A percentile compares a stretch with the other conserved stretches of the same genome.
These are phyloP conservation scores for Colletes gigas DNA, from an alignment of 1,140 invertebrate genomes.

Conservation along the genomic window DNA sequence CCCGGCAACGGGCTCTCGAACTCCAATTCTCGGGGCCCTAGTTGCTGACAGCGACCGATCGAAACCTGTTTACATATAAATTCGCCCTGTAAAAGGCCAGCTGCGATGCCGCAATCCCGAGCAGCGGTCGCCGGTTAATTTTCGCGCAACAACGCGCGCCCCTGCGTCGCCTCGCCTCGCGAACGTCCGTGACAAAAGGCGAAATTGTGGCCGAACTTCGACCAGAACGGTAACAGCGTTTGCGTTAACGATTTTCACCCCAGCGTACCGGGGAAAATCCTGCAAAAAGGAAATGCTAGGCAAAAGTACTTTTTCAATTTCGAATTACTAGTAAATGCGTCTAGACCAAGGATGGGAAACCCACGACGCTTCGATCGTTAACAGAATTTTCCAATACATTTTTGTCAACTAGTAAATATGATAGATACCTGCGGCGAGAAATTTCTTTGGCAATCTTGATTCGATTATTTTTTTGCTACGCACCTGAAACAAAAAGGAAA, in stretches of 20 bases:
- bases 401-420: too few relatives aligned
- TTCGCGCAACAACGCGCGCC: slow-evolving; percentile 50
- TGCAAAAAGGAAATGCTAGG: too few relatives aligned
- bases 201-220: slow-evolving; percentile 43
- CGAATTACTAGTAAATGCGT: too few relatives aligned
- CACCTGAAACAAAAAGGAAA: too few relatives aligned
- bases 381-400: too few relatives aligned
- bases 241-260: slow-evolving; percentile 30
- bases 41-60: slow-evolving; percentile 54
- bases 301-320: too few relatives aligned
- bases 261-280: too few relatives aligned
- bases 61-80: slow-evolving; percentile 68
- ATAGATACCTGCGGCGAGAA: too few relatives aligned
- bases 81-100: slow-evolving; percentile 64
- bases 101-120: slow-evolving; percentile 54
- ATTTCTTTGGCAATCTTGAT: too few relatives aligned
- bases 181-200: slow-evolving; percentile 34
- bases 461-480: too few relatives aligned
- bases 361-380: too few relatives aligned
- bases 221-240: slow-evolving; percentile 2
- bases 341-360: too few relatives aligned
- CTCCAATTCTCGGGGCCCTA: slow-evolving; percentile 41
- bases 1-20: slow-evolving; percentile 55
- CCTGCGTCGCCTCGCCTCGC: slow-evolving; percentile 9
- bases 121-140: slow-evolving; percentile 54